These are phyloP conservation scores for Sesamia inferens DNA, from an alignment of 2,888 invertebrate genomes.

Conservation along the genomic window DNA sequence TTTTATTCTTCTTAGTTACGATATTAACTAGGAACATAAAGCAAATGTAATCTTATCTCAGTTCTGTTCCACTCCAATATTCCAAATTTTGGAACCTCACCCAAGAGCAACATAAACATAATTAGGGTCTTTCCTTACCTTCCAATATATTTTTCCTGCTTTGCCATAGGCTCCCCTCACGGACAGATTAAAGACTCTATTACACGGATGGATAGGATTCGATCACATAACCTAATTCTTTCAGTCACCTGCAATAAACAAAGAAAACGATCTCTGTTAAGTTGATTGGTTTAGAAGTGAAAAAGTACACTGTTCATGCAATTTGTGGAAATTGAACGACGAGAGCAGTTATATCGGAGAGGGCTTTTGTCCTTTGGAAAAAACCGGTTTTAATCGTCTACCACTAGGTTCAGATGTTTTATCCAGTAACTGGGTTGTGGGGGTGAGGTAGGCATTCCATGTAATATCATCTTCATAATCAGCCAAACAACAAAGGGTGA, in stretches of 20 bases:
- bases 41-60: neutral
- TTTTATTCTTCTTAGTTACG: no score
- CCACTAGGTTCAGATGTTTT: neutral
- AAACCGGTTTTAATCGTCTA: neutral
- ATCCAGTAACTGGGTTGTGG: neutral
- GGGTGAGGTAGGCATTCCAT: neutral
- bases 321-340: slow-evolving; percentile 18
- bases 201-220: slow-evolving; percentile 61
- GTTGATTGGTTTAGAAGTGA: slow-evolving; percentile 38
- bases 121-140: slow-evolving; percentile 51
- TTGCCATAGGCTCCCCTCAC: slow-evolving; percentile 40
- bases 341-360: neutral
- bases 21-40: neutral
- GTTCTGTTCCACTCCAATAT: slow-evolving; percentile 6
- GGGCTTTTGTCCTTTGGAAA: neutral
- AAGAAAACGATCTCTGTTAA: slow-evolving; percentile 39
- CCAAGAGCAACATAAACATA: slow-evolving; percentile 59
- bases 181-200: slow-evolving; percentile 65
- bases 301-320: slow-evolving; percentile 36
- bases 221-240: slow-evolving; percentile 62
- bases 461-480: neutral
- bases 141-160: slow-evolving; percentile 50
- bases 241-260: slow-evolving; percentile 53
- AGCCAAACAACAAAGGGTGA: no score
- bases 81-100: slow-evolving; percentile 39